Evolutionary conservation across 2,113 vertebrate genomes (phyloP).

Genomic region (Psephotus haematonotus): DNA sequence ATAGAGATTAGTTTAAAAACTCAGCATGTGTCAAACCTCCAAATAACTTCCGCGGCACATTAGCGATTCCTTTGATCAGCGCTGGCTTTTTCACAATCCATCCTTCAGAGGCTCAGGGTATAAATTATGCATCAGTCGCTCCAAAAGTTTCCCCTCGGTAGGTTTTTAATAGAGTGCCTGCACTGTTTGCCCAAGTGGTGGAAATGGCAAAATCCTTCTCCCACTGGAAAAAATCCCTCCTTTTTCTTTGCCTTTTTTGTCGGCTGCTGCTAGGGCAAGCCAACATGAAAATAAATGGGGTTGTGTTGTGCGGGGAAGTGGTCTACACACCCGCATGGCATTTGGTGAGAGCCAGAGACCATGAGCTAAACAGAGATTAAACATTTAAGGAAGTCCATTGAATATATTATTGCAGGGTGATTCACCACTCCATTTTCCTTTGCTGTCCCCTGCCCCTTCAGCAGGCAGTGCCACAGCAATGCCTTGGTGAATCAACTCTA

Average conservation of each 20-base stretch:
- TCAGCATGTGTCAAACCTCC: slow-evolving; percentile 47
- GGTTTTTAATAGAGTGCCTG: slow-evolving; percentile 40
- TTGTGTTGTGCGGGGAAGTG: not conserved
- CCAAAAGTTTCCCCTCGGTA: slow-evolving; percentile 53
- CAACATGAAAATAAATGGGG: not conserved
- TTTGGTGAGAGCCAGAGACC: not conserved
- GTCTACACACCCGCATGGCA: not conserved
- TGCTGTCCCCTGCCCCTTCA: not conserved
- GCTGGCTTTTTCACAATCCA: slow-evolving; percentile 44
- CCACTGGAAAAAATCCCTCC: not conserved
- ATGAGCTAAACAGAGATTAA: not conserved
- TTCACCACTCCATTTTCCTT: not conserved
- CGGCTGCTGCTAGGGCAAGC: not conserved
- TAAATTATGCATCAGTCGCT: slow-evolving; percentile 67
- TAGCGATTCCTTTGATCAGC: slow-evolving; percentile 66
- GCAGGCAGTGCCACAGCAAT: not conserved
- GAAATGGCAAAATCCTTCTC: slow-evolving; percentile 4
- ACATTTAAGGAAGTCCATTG: not conserved
- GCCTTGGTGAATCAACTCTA: not conserved
- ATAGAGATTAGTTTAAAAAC: slow-evolving; percentile 56
- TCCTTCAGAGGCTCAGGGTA: slow-evolving; percentile 30
- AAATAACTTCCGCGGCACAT: not conserved
- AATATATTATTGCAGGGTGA: not conserved
- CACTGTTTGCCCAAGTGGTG: slow-evolving; percentile 6
- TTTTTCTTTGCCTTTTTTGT: not conserved